Conservation (phyloP, 2,797 vertebrate species). For the Iguana delicatissima region DNA sequence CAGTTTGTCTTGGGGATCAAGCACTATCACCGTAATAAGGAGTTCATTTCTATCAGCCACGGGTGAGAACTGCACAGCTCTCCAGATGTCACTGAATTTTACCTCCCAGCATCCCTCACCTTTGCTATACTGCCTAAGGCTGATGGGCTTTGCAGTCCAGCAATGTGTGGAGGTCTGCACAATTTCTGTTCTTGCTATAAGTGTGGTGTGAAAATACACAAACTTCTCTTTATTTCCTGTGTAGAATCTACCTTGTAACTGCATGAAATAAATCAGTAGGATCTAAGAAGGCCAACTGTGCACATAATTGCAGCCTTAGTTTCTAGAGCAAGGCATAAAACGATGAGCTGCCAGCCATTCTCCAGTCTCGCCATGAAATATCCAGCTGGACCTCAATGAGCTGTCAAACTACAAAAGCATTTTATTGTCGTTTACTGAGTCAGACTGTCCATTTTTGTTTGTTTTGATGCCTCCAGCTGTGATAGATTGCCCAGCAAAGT, state of each 20-base stretch:
- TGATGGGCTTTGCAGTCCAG: too few relatives aligned
- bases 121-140: too few relatives aligned
- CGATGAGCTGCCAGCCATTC: constrained; percentile 53
- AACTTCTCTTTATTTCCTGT: background rate
- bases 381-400: constrained; percentile 39
- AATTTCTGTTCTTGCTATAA: too few relatives aligned
- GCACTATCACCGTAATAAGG: background rate
- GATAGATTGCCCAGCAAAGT: constrained; percentile 16
- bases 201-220: background rate
- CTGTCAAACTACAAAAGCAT: constrained; percentile 54
- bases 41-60: background rate
- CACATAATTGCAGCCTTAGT: constrained; percentile 50
- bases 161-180: too few relatives aligned
- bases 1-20: background rate
- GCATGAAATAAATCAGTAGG: constrained; percentile 17
- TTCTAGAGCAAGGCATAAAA: constrained; percentile 56
- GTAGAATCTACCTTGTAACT: constrained; percentile 1
- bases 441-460: constrained; percentile 57
- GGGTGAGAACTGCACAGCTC: too few relatives aligned
- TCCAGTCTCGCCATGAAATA: constrained; percentile 48
- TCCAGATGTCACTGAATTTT: too few relatives aligned
- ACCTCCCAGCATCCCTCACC: too few relatives aligned
- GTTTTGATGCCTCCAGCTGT: constrained; percentile 62
- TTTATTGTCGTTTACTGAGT: constrained; percentile 46
- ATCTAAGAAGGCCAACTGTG: constrained; percentile 6